phyloP scores from a whole-genome alignment of 2,888 invertebrate species.

The Arrhopalites spinosus region DNA sequence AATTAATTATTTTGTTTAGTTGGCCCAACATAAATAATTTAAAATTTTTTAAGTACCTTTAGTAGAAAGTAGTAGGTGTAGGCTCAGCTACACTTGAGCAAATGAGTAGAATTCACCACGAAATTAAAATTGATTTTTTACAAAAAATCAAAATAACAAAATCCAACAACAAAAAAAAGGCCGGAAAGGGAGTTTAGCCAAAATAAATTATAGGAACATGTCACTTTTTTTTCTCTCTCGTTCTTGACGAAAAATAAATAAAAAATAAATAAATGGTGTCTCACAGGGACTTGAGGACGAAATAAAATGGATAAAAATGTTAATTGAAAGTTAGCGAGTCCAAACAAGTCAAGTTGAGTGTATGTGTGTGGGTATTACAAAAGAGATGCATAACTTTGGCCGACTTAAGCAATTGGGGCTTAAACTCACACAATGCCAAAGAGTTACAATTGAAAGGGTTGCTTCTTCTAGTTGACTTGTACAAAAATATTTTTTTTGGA shows the following conservation, averaged over 20 bases:
- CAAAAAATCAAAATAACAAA: neutral
- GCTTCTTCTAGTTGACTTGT: too few relatives aligned
- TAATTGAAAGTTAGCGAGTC: slow-evolving; percentile 18
- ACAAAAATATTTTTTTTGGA: too few relatives aligned
- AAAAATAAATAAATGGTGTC: too few relatives aligned
- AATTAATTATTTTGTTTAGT: too few relatives aligned
- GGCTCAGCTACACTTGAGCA: too few relatives aligned
- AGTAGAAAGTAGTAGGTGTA: too few relatives aligned
- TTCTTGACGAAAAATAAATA: neutral
- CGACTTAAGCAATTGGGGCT: slow-evolving; percentile 11
- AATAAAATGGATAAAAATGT: too few relatives aligned
- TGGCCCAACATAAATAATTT: too few relatives aligned
- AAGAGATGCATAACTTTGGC: neutral
- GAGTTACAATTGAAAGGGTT: neutral
- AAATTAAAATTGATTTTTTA: too few relatives aligned
- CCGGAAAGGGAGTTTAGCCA: neutral
- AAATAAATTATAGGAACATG: neutral
- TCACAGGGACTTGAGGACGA: too few relatives aligned
- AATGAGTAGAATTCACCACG: too few relatives aligned
- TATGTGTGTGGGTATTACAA: neutral
- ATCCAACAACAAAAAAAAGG: neutral
- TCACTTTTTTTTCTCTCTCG: neutral
- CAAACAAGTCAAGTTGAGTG: neutral
- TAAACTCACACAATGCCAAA: slow-evolving; percentile 8
- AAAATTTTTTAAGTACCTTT: too few relatives aligned